Conservation (phyloP, 2,888 invertebrate genomes). For the Cistogaster globosa region DNA sequence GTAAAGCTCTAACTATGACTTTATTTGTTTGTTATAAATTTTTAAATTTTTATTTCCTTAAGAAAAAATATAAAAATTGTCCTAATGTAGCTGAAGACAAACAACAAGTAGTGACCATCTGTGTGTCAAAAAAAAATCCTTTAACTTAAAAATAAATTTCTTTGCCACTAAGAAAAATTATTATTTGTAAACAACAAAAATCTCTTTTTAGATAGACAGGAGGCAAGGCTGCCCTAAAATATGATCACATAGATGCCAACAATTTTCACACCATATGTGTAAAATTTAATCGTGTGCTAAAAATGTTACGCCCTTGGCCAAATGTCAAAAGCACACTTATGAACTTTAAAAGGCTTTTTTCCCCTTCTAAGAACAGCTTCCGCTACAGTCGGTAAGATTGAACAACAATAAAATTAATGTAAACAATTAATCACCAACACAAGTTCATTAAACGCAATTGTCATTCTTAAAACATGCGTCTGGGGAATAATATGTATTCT, state of each 20-base stretch:
- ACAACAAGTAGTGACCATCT: no score
- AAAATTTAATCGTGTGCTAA: constrained; percentile 11
- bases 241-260: no score
- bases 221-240: background rate
- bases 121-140: no score
- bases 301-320: constrained; percentile 4
- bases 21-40: no score
- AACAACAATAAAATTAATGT: background rate
- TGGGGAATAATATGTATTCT: background rate
- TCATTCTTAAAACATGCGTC: constrained; percentile 7
- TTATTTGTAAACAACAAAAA: no score
- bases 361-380: background rate
- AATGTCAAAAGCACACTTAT: constrained; percentile 35
- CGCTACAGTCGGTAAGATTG: constrained; percentile 1
- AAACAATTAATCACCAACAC: constrained; percentile 22
- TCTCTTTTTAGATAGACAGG: background rate
- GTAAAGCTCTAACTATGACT: no score
- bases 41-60: no score
- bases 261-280: background rate
- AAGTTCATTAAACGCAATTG: constrained; percentile 49
- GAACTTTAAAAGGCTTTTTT: constrained; percentile 4
- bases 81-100: no score
- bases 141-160: no score
- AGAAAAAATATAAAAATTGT: no score
- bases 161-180: background rate